Base-by-base conservation (phyloP, 2,888 invertebrate species). In the Polymixis lichenea region DNA sequence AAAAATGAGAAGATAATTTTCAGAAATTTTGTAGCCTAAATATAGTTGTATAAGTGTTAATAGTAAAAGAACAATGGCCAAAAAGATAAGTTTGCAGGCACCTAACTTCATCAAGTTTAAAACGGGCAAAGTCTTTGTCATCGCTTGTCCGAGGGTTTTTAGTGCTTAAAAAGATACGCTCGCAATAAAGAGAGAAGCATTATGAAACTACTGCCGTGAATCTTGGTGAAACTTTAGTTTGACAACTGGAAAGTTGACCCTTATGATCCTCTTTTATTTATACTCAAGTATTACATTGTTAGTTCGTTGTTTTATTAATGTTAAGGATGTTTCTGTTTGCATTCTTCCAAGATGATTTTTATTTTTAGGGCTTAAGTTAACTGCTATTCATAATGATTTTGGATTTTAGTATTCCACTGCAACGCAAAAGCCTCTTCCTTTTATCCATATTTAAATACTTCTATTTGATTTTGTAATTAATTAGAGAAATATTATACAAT, bases 101-200 rank as follows among this genome's bases (percentile, higher is more conserved):
- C 46, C 17, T 58, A 79, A 79, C 46, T 79, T 68, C 61, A 64
- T 70, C 22, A 75, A 78, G 72, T 77, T 62, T 60, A 58, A 49
- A 72, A 66, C 67, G 68, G 51, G 46, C 67, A 53, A 67, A 75
- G 74, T 68, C 69, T 68, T 79, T 73, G 67, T 79, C 78, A 22
- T 73, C 56, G 56, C 62, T 73, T 78, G 64, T 79, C 46, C 25
- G 32, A 49, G 28, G 38, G 28, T 65, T n/a, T 67, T 66, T 38
- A 25, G 80, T 60, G 58, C 81, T 74, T 68, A 68, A 84, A 81
- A 79, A 79, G 81, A 78, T 72, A 68, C 78, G 77, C 77, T 67
- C 19, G 76, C 72, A 72, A 84, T 79, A 64, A 84, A 79, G 38
- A 38, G 38, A 0, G 25, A 32, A 65, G 25, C 67, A 64, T 72